Conservation (phyloP, 2,113 vertebrate species). For the Hydrolagus affinis region DNA sequence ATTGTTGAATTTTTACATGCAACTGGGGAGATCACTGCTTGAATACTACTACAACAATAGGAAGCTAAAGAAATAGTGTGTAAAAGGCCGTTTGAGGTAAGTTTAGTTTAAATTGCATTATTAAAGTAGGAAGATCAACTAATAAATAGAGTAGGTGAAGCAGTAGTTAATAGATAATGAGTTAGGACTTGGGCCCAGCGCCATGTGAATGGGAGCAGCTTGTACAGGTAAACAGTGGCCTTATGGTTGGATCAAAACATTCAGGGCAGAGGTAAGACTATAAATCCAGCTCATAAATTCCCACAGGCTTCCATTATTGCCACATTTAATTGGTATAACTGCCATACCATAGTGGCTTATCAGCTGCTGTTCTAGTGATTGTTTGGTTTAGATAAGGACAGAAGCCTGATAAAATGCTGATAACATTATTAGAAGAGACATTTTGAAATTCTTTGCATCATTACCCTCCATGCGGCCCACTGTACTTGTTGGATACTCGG, state of each 20-base stretch:
- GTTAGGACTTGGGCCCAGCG: background rate
- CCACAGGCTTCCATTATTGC: slow-evolving; percentile 11
- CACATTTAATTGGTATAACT: slow-evolving; percentile 52
- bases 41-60: background rate
- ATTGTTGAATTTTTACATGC: background rate
- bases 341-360: slow-evolving; percentile 54
- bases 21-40: background rate
- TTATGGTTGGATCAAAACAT: background rate
- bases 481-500: background rate
- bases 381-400: slow-evolving; percentile 62
- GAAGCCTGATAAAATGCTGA: slow-evolving; percentile 53
- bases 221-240: background rate
- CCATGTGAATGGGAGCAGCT: slow-evolving; percentile 2
- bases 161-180: background rate
- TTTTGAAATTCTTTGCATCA: slow-evolving; percentile 7
- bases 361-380: slow-evolving; percentile 59
- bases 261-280: slow-evolving; percentile 8
- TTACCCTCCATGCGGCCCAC: background rate
- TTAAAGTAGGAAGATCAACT: background rate
- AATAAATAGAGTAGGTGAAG: background rate
- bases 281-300: slow-evolving; percentile 24
- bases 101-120: background rate
- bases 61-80: no score
- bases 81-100: no score
- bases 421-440: slow-evolving; percentile 41